Evolutionary conservation across 2,888 invertebrate species (phyloP).

Genomic region (Mellilla xanthometata): DNA sequence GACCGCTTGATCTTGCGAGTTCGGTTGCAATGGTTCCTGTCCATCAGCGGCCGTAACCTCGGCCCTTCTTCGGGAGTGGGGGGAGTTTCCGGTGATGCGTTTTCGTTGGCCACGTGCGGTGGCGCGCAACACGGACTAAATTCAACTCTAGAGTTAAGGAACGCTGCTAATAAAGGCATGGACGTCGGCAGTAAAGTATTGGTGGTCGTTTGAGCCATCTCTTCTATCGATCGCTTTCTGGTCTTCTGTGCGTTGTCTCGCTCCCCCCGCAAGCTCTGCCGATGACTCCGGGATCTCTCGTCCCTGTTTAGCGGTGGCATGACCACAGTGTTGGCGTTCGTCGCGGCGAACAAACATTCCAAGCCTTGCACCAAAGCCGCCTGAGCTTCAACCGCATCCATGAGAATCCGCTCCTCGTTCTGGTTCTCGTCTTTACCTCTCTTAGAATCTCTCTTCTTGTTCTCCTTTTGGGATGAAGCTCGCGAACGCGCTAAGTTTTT

Average conservation of each 20-base stretch:
- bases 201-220: conserved; percentile 84
- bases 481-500: conserved; percentile 80
- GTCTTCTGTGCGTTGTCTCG: conserved; percentile 70
- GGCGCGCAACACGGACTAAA: conserved; percentile 72
- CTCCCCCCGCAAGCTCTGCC: conserved; percentile 71
- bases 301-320: conserved; percentile 72
- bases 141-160: conserved; percentile 84
- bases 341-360: conserved; percentile 76
- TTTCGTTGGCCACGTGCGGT: conserved; percentile 46
- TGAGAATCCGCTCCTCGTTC: conserved; percentile 65
- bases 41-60: conserved; percentile 71
- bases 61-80: conserved; percentile 60
- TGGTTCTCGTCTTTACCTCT: conserved; percentile 72
- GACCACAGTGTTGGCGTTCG: conserved; percentile 75
- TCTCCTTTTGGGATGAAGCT: conserved; percentile 82
- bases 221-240: conserved; percentile 80
- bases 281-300: conserved; percentile 60
- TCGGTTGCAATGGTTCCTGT: conserved; percentile 74
- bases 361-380: conserved; percentile 81
- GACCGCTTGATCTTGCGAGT: conserved; percentile 82
- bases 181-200: conserved; percentile 85
- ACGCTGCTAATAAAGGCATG: conserved; percentile 84
- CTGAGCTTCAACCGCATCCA: conserved; percentile 79
- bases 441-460: conserved; percentile 75
- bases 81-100: conserved; percentile 49